Conservation (phyloP, 1,140 invertebrate species). For the Apis mellifera region Amel_HAv3.1 CM009931.2:18728501-18729000, state of each 20-base stretch:
- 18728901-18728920: too few relatives aligned
- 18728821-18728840: background rate
- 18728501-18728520: background rate
- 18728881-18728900: too few relatives aligned
- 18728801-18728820: background rate
- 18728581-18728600: slow-evolving; percentile 57
- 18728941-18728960: too few relatives aligned
- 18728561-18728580: slow-evolving; percentile 53
- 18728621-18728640: background rate
- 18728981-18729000: too few relatives aligned
- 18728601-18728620: slow-evolving; percentile 40
- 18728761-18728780: background rate
- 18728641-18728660: too few relatives aligned
- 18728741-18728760: slow-evolving; percentile 4
- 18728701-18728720: background rate
- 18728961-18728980: too few relatives aligned
- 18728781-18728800: slow-evolving; percentile 18
- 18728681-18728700: slow-evolving; percentile 32
- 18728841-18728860: background rate
- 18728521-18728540: background rate
- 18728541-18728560: slow-evolving; percentile 43
- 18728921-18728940: too few relatives aligned
- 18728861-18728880: background rate
- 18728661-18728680: background rate
- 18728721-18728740: slow-evolving; percentile 28